Base-by-base conservation (phyloP, 2,113 vertebrate genomes). In the Scophthalmus maximus region DNA sequence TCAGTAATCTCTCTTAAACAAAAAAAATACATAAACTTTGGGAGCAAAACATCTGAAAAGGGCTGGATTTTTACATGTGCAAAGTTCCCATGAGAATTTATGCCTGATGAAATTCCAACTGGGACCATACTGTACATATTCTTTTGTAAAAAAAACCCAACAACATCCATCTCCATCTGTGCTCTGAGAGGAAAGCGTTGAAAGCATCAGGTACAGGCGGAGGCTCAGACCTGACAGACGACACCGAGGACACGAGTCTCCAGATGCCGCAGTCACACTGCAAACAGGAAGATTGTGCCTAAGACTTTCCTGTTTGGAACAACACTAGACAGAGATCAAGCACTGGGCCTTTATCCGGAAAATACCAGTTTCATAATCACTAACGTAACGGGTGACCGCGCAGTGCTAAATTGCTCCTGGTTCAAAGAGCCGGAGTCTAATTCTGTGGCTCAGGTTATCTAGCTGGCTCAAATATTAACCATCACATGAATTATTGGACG, bases 391-490 rank as follows among this genome's bases (percentile, higher is more conserved):
- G 49, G 11, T 30, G 40, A 42, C 66, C 4, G 8, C 18, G 23
- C 20, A 22, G 36, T 1, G 8, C 15, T 72, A 69, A 61, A 81
- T 34, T 34, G 25, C 20, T 57, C 46, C 32, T 10, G 44, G 50
- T 71, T 82, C 76, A 82, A 77, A 81, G 76, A 80, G 76, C 40
- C 10, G 0, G 27, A 26, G 62, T 82, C 78, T 81, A 59, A 79
- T 56, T 84, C 64, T 73, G 42, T 26, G 65, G 29, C 63, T 66
- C 58, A 22, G 60, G 71, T 89, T 84, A 88, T 83, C 86, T 75
- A 25, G 53, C 18, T 29, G 1, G 84, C 23, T 91, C 87, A 92
- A 90, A 92, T 89, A 92, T 92, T 89, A 92, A 92, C 90, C 76
- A 36, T 76, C 32, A 14, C 77, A 84, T 88, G 84, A 89, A 90